Base-by-base conservation (phyloP, 2,797 vertebrate species). In the Petrocephalus schoutedeni region DNA sequence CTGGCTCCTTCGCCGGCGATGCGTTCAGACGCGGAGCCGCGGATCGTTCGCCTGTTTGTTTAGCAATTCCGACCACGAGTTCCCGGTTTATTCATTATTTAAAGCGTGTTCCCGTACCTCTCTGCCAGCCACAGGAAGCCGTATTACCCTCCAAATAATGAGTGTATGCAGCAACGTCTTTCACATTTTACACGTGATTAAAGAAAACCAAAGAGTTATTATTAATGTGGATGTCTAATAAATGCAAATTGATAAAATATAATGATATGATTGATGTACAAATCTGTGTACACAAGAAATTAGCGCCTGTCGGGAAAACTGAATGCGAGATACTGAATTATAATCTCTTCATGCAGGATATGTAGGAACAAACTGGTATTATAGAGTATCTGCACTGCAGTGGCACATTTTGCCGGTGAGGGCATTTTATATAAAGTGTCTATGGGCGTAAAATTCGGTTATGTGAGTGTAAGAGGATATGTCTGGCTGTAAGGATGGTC, bases 31-130 rank as follows among this genome's bases (percentile, higher is more conserved):
- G 67, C 28, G 36, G 67, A 74, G 14, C 67, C 32, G 4, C 8
- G 4, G 67, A 74, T 74, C 67, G 28, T 74, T 41, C 41, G 28
- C 32, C 16, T 41, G 28, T 74, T 74, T 74, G 28, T 74, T 74
- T 74, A 74, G 67, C 32, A 14, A 74, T 74, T 41, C 67, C 14
- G 32, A 41, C 36, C 67, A 74, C 67, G 67, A 41, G 10, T 74
- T 74, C 32, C 32, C 67, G 67, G 67, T 74, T 74, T 74, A 74
- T 74, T 74, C 67, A 74, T 74, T 74, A 74, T 74, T 74, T 74
- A 74, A 74, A 74, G 32, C 12, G 67, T 74, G 32, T 74, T 74
- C 36, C 67, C 36, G 67, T 36, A 41, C 23, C 67, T 41, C 32
- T 74, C 67, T 74, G 67, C 67, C 67, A 36, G 32, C 67, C 28